These are phyloP conservation scores for Sandelia bainsii DNA, from an alignment of 2,797 vertebrate species.

Conservation along the genomic window DNA sequence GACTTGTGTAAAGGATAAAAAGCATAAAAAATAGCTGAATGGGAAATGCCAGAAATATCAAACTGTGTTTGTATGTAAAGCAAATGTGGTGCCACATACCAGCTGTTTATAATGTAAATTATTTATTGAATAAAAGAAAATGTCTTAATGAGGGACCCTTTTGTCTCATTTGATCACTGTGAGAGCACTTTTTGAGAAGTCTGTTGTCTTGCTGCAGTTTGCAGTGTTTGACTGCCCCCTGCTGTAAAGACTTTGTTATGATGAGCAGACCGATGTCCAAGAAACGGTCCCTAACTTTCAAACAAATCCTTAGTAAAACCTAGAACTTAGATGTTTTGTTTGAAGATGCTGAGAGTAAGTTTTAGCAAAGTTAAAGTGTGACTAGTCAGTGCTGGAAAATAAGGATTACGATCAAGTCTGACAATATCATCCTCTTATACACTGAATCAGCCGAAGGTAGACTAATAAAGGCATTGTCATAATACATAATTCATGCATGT, in stretches of 20 bases:
- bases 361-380: not conserved
- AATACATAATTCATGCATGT: not conserved
- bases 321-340: not conserved
- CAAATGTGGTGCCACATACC: slow-evolving; percentile 84
- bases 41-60: slow-evolving; percentile 78
- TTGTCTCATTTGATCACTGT: slow-evolving; percentile 33
- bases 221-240: slow-evolving; percentile 69
- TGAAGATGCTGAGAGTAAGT: not conserved
- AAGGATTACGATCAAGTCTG: not conserved
- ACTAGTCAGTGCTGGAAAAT: not conserved
- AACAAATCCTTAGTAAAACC: not conserved
- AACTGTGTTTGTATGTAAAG: slow-evolving; percentile 84
- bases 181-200: slow-evolving; percentile 44
- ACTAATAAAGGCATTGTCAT: not conserved
- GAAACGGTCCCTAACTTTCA: not conserved
- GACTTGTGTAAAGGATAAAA: slow-evolving; percentile 69
- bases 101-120: slow-evolving; percentile 98
- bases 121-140: slow-evolving; percentile 95
- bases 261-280: not conserved
- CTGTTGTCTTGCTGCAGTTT: not conserved
- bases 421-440: not conserved
- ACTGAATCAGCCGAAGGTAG: not conserved
- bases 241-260: slow-evolving; percentile 29
- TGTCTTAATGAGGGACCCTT: slow-evolving; percentile 68
- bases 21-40: slow-evolving; percentile 66